Base-by-base conservation (phyloP, 2,797 vertebrate genomes). In the Sebastes kiyomatsui region DNA sequence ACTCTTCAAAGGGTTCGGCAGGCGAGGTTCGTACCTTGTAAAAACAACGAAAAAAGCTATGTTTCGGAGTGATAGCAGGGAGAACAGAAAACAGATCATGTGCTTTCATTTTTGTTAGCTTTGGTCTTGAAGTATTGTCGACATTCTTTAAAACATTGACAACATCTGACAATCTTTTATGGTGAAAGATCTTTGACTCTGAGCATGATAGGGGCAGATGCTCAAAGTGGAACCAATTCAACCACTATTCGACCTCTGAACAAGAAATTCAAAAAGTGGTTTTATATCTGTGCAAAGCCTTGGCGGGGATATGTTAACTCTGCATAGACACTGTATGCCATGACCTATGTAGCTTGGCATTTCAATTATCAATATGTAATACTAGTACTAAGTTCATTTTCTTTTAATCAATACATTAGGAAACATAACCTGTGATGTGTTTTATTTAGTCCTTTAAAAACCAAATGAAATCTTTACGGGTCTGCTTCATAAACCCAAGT, bases 91-190 rank as follows among this genome's bases (percentile, higher is more conserved):
- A 92, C 85, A 80, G 68, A 89, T 94, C 93, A 92, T 92, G 84
- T 93, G 93, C 94, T 95, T 95, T 92, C 86, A 85, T 89, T 95
- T 94, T 89, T 83, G 88, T 89, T 87, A 87, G 90, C 94, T 94
- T 92, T 92, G 91, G 87, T 93, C 93, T 94, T 91, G 87, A 92
- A 75, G 87, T 84, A 86, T 89, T 86, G 88, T 90, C 89, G 84
- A 93, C 94, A 95, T 95, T 95, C 92, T 95, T 95, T 92, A 92
- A 93, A 94, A 95, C 89, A 91, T 75, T 82, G 89, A 94, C 90
- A 94, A 92, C 93, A 93, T 94, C 92, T 95, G 93, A 94, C 86
- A 80, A 67, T 87, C 68, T 94, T 93, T 94, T 92, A 91, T 81
- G 86, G 85, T 32, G 86, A 79, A 73, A 81, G 76, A 82, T 90